Base-by-base conservation (phyloP, 2,113 vertebrate genomes). In the Pristiophorus japonicus region DNA sequence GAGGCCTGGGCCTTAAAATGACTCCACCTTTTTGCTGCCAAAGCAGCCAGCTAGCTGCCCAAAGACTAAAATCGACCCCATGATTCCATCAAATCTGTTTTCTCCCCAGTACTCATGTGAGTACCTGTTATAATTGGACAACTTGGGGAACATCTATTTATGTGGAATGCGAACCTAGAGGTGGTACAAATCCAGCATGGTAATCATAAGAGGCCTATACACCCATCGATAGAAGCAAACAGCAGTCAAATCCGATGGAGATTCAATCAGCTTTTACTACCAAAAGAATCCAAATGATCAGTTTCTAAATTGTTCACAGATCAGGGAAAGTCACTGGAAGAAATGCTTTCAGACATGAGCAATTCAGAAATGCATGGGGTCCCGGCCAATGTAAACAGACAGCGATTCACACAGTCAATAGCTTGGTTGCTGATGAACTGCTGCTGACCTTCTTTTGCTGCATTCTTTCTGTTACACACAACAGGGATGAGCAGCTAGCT, bases 381-480 rank as follows among this genome's bases (percentile, higher is more conserved):
- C 88, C 16, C 34, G 63, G 59, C 59, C 59, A 92, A 92, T 92
- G 88, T 38, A 92, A 63, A 92, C 59, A 92, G 1, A 92, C 59
- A 38, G 88, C 16, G 18, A 92, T 92, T 63, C 88, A 63, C 14
- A 38, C 88, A 92, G 4, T 92, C 59, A 63, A 22, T 92, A 38
- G 55, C 88, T 55, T 92, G 55, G 34, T 92, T 63, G 34, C 88
- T 63, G 59, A 92, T 92, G 88, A 92, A 92, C 88, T 92, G 34
- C 59, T 38, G 88, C 16, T 92, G 88, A 92, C 88, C 88, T 92
- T 91, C 55, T 38, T 63, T n/a, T 63, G 88, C 88, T 63, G 88
- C 88, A 92, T 92, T 92, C 88, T 92, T 91, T 91, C 55, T 91
- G 88, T 63, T 62, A 91, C 59, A 91, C 88, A n/a, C 55, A 91